Evolutionary conservation across 2,888 invertebrate genomes (phyloP).

Genomic region (Cinara cedri): DNA sequence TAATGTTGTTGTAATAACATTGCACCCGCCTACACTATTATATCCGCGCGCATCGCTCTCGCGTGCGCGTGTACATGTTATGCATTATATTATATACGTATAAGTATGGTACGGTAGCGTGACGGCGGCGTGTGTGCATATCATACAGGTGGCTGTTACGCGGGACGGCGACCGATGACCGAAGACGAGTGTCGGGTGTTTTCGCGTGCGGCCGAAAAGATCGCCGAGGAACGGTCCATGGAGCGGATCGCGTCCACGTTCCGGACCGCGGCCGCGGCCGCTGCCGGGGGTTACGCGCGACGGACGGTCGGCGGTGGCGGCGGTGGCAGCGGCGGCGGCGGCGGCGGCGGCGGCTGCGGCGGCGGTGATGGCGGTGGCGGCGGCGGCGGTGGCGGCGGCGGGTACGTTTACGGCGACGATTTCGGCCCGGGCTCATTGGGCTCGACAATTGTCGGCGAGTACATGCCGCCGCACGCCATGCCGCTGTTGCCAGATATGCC

Average conservation of each 20-base stretch:
- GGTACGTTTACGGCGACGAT: not conserved
- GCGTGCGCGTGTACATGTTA: not conserved
- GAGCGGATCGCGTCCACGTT: constrained; percentile 65
- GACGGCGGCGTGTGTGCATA: constrained; percentile 46
- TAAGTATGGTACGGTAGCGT: constrained; percentile 22
- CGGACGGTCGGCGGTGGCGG: constrained; percentile 61
- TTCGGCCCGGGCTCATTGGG: not conserved
- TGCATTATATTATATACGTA: not conserved
- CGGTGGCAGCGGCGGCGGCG: constrained; percentile 21
- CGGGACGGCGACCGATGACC: constrained; percentile 49
- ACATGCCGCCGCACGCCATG: constrained; percentile 65
- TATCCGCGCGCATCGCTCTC: not conserved
- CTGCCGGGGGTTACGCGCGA: constrained; percentile 63
- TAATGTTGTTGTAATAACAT: no score
- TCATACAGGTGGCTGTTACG: constrained; percentile 50
- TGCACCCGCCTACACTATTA: not conserved
- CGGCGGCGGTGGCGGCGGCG: not conserved
- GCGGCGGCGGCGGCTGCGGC: not conserved
- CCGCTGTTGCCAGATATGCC: constrained; percentile 68
- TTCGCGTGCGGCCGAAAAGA: constrained; percentile 58
- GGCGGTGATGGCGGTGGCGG: constrained; percentile 57
- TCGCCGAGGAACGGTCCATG: constrained; percentile 65
- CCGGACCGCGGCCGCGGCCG: constrained; percentile 60
- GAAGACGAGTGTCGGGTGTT: constrained; percentile 52
- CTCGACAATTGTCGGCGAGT: constrained; percentile 62